These are phyloP conservation scores for Scarus forsteni DNA, from an alignment of 2,797 vertebrate species.

Conservation along the genomic window DNA sequence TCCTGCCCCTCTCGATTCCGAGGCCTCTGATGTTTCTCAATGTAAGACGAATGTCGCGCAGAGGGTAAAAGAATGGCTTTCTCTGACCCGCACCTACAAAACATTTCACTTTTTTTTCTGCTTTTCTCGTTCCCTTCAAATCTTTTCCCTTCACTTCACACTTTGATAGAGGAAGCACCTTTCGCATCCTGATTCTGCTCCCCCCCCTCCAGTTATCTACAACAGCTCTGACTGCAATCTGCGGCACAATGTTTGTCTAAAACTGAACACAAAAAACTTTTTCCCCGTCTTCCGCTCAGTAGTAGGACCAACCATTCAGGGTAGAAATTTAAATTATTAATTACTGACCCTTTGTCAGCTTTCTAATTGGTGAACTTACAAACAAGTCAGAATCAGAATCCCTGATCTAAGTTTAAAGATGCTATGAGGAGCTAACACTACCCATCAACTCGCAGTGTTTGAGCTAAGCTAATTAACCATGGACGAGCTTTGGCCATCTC, in stretches of 20 bases:
- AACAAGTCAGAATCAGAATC: too few relatives aligned
- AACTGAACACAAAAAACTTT: neutral
- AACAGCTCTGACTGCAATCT: neutral
- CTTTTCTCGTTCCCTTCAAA: slow-evolving; percentile 1
- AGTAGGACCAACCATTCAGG: too few relatives aligned
- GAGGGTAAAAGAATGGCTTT: slow-evolving; percentile 62
- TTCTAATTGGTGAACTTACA: too few relatives aligned
- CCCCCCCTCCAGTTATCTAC: neutral
- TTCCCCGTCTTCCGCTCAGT: too few relatives aligned
- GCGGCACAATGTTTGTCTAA: neutral
- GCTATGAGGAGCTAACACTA: too few relatives aligned
- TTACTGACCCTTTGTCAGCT: too few relatives aligned
- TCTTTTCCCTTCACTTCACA: neutral
- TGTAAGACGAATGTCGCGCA: slow-evolving; percentile 70
- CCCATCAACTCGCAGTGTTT: too few relatives aligned
- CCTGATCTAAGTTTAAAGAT: too few relatives aligned
- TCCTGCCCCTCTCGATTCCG: slow-evolving; percentile 60
- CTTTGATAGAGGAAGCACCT: neutral
- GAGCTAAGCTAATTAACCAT: too few relatives aligned
- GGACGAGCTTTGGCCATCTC: too few relatives aligned
- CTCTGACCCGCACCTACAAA: slow-evolving; percentile 52
- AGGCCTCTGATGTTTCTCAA: slow-evolving; percentile 66
- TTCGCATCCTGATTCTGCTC: slow-evolving; percentile 1
- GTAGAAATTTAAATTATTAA: too few relatives aligned
- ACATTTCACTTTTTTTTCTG: neutral